Conservation (phyloP, 2,888 invertebrate genomes). For the Chirona hameri region DNA sequence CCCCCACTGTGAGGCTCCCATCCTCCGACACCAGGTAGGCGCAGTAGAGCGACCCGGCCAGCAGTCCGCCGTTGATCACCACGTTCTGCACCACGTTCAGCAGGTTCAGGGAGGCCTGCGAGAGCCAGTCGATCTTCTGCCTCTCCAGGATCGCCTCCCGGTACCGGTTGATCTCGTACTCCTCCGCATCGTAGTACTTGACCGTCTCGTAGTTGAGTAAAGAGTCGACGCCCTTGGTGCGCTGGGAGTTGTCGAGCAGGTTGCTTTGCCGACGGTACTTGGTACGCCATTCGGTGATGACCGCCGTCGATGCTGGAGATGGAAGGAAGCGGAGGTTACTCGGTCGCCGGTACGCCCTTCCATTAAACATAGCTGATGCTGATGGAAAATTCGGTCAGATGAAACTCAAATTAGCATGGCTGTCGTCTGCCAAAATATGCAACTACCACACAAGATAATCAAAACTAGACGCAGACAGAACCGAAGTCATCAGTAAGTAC, state of each 20-base stretch:
- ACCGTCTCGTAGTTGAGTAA: slow-evolving; percentile 97
- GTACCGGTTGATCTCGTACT: slow-evolving; percentile 84
- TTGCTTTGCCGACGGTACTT: slow-evolving; percentile 94
- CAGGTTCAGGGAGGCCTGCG: slow-evolving; percentile 77
- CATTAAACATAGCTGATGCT: no score
- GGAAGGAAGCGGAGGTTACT: no score
- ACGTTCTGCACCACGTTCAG: slow-evolving; percentile 88
- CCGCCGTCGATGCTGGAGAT: slow-evolving; percentile 70
- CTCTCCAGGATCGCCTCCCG: slow-evolving; percentile 76
- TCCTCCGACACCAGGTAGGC: slow-evolving; percentile 73
- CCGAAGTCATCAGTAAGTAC: no score
- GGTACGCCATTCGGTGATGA: slow-evolving; percentile 96
- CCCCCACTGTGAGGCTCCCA: slow-evolving; percentile 77
- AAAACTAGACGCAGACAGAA: no score
- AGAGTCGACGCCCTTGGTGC: slow-evolving; percentile 91
- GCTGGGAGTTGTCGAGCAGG: slow-evolving; percentile 84
- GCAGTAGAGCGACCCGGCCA: slow-evolving; percentile 83
- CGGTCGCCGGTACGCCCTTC: no score
- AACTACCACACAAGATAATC: no score
- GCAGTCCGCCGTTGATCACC: slow-evolving; percentile 77
- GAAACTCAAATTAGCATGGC: no score
- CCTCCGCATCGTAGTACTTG: slow-evolving; percentile 94
- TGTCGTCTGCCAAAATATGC: no score
- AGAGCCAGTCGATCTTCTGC: slow-evolving; percentile 88
- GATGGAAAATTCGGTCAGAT: no score